A percentile compares a stretch with the other conserved stretches of the same genome.
Conservation (phyloP, 2,888 invertebrate species). For the Drosophila colorata region DNA sequence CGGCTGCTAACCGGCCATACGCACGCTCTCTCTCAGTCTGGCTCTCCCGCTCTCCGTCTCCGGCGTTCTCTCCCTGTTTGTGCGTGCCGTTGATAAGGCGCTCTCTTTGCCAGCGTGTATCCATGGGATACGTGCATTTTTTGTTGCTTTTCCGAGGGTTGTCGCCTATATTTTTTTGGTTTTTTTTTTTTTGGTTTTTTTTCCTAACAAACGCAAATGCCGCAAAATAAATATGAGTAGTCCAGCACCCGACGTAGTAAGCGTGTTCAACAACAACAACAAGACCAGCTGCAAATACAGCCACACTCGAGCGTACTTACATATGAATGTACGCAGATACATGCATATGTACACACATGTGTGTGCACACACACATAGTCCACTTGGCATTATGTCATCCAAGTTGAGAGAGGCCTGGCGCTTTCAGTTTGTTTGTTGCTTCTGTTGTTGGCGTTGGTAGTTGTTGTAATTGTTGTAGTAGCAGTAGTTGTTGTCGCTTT, state of each 20-base stretch:
- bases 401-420: conserved; percentile 63
- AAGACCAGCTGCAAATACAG: conserved; percentile 28
- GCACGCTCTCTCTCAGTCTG: conserved; percentile 18
- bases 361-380: conserved; percentile 31
- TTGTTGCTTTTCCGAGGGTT: conserved; percentile 55
- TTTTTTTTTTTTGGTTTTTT: conserved; percentile 9
- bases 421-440: conserved; percentile 29
- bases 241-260: conserved; percentile 37
- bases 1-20: conserved; percentile 55
- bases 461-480: no score
- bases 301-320: conserved; percentile 10
- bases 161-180: conserved; percentile 42
- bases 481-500: conserved; percentile 6
- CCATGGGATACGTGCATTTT: conserved; percentile 52
- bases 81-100: conserved; percentile 35
- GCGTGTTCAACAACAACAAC: conserved; percentile 33
- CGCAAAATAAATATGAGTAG: conserved; percentile 63
- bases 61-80: conserved; percentile 9
- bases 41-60: conserved; percentile 7
- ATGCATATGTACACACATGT: conserved; percentile 4
- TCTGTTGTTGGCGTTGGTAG: conserved; percentile 21
- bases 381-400: conserved; percentile 73
- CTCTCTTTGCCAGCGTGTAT: conserved; percentile 49
- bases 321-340: conserved; percentile 12
- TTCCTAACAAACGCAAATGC: conserved; percentile 53